Percentiles rank a stretch among this genome's conserved stretches.
phyloP scores from a whole-genome alignment of 2,888 invertebrate genomes.

The Idaea biselata region DNA sequence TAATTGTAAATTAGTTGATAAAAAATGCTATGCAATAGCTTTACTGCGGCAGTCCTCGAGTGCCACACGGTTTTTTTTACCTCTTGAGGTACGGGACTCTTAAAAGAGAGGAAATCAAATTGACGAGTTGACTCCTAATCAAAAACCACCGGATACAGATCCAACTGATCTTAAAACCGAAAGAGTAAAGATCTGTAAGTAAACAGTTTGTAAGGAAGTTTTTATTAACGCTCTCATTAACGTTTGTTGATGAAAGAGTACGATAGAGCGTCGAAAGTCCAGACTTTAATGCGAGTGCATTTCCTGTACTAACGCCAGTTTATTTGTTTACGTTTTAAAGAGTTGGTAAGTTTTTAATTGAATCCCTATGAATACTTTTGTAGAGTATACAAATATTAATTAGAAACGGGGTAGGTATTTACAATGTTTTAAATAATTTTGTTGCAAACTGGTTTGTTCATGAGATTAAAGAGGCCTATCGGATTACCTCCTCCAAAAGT shows the following conservation, averaged over 20 bases:
- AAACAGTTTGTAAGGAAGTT: conserved; percentile 40
- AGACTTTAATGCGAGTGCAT: neutral
- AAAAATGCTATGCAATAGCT: no score
- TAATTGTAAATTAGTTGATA: no score
- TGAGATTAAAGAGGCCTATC: no score
- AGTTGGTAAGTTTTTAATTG: neutral
- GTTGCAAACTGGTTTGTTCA: no score
- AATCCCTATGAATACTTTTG: neutral
- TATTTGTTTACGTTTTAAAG: neutral
- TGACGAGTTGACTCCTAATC: neutral
- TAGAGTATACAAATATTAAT: neutral
- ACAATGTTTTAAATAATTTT: no score
- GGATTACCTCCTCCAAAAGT: no score
- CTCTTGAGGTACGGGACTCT: no score
- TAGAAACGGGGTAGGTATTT: no score
- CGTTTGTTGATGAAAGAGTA: neutral
- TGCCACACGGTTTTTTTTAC: no score
- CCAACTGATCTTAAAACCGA: neutral
- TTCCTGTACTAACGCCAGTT: neutral
- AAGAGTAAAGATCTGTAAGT: neutral
- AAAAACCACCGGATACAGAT: neutral
- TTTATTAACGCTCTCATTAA: conserved; percentile 65
- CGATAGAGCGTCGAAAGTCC: conserved; percentile 1
- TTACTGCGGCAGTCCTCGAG: no score
- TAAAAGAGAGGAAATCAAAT: neutral